A percentile compares a stretch with the other conserved stretches of the same genome.
Conservation (phyloP, 2,888 invertebrate species). For the Spilosoma lubricipeda region DNA sequence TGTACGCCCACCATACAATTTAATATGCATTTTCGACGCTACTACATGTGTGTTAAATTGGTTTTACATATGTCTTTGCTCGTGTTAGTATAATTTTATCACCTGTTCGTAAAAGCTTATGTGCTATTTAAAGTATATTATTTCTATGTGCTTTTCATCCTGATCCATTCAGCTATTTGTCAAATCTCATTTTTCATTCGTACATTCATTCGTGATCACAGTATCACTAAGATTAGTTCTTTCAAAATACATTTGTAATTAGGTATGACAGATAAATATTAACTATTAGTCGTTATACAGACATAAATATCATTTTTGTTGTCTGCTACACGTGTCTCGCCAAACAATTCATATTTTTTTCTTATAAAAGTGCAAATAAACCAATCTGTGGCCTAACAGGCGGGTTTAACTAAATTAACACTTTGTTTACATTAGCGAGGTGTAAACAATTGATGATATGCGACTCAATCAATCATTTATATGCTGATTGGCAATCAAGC, state of each 20-base stretch:
- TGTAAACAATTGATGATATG: constrained; percentile 2
- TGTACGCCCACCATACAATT: background rate
- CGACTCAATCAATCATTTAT: background rate
- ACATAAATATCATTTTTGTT: background rate
- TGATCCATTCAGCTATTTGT: background rate
- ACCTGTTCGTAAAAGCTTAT: background rate
- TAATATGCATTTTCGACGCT: background rate
- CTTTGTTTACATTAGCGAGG: background rate
- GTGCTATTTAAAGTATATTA: background rate
- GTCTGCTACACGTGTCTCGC: background rate
- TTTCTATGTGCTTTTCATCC: background rate
- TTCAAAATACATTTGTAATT: background rate
- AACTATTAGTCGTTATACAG: background rate
- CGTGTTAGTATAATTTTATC: no score
- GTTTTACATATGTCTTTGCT: background rate
- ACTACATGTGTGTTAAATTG: background rate
- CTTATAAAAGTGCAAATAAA: background rate
- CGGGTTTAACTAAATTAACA: background rate
- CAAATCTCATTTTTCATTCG: background rate
- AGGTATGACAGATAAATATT: background rate
- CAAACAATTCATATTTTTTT: background rate
- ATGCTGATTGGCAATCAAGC: background rate
- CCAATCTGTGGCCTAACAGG: background rate
- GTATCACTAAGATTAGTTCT: background rate
- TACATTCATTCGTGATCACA: background rate